These are phyloP conservation scores for Drosophila greeni DNA, from an alignment of 2,888 invertebrate species.

Conservation along the genomic window DNA sequence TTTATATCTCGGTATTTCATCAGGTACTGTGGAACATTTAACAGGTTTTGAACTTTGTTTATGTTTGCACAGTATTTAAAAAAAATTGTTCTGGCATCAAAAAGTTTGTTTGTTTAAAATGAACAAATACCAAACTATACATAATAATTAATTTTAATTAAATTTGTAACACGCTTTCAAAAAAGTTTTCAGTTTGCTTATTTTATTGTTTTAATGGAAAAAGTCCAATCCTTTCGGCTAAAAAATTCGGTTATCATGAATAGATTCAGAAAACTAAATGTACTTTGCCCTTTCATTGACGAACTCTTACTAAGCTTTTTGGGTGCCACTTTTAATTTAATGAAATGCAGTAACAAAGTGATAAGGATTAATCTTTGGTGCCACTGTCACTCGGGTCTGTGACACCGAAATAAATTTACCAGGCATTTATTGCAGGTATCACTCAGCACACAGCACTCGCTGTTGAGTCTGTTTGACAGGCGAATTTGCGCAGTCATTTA, in stretches of 20 bases:
- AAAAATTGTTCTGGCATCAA: neutral
- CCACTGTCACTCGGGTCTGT: slow-evolving; percentile 28
- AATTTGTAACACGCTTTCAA: neutral
- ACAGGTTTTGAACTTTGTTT: neutral
- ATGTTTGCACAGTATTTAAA: neutral
- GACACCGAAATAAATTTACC: slow-evolving; percentile 66
- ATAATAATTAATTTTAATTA: neutral
- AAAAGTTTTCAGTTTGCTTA: neutral
- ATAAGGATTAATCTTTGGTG: slow-evolving; percentile 24
- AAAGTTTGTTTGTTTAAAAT: neutral
- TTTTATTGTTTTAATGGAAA: neutral
- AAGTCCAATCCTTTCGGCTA: neutral
- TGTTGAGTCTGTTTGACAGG: slow-evolving; percentile 50
- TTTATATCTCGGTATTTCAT: slow-evolving; percentile 16
- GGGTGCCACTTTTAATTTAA: neutral
- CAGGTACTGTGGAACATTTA: slow-evolving; percentile 15
- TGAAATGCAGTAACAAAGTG: neutral
- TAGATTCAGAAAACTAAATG: neutral
- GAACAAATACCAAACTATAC: neutral
- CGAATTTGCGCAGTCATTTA: slow-evolving; percentile 65
- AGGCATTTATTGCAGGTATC: slow-evolving; percentile 57
- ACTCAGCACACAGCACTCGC: slow-evolving; percentile 28
- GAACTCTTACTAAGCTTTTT: neutral
- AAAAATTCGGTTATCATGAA: neutral
- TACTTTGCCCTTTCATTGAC: neutral